Base-by-base conservation (phyloP, 2,888 invertebrate species). In the Amblyjoppa fuscipennis region DNA sequence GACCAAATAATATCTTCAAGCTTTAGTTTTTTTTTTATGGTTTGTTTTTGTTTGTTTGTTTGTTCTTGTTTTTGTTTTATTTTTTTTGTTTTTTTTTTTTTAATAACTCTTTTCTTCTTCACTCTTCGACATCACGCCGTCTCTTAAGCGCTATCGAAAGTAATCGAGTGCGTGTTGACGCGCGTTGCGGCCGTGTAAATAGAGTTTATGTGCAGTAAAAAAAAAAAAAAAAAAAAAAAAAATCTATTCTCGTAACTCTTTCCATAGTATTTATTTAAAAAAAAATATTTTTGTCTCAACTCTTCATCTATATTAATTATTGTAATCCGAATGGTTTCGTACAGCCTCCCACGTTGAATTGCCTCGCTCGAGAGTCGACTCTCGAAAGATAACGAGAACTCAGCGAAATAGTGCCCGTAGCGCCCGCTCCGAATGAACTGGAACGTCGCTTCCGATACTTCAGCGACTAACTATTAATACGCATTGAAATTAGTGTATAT, bases 131-230 rank as follows among this genome's bases (percentile, higher is more conserved):
- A 85, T 86, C 80, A 74, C 76, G 82, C 64, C 77, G 75, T 75
- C 66, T 83, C 31, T 83, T 81, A 74, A 81, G 70, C 84, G 85
- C 85, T 69, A 75, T 69, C 84, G 83, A 77, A 87, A 87, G 13
- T 87, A 87, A 88, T 84, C 88, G 90, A 87, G 90, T 88, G 92
- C 91, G 92, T 91, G 92, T 93, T 89, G 93, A 93, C 92, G 93
- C 92, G 92, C 91, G 91, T 91, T 93, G 93, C 93, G 92, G 92
- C 92, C 89, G 89, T 93, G 92, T 91, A 92, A 84, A 92, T 91
- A 91, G 79, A 86, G 41, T 86, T 87, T 81, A 53, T 85, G 76
- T 84, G 71, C 78, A 83, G 78, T 84, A 78, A 81, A 9, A 9
- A 34, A 34, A 34, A 34, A 34, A 34, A 34, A 34, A 20, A 78